Evolutionary conservation across 2,113 vertebrate genomes (phyloP).

Genomic region (Ochotona curzoniae): DNA sequence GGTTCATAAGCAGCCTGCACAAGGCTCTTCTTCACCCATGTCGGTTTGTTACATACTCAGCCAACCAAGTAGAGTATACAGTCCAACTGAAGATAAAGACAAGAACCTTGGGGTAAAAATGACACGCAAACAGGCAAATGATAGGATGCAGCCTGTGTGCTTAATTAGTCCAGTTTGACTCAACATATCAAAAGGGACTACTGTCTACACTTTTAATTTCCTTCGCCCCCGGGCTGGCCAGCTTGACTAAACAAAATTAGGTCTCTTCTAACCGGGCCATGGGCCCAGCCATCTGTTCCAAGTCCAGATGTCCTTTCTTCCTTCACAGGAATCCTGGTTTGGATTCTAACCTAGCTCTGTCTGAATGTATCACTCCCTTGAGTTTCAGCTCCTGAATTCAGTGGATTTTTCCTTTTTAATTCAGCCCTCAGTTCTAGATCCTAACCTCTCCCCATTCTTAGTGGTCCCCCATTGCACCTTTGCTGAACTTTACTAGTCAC

Average conservation of each 20-base stretch:
- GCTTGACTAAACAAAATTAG: conserved; percentile 40
- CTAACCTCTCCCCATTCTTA: background rate
- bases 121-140: background rate
- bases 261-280: conserved; percentile 36
- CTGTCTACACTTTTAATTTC: conserved; percentile 54
- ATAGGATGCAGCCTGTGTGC: conserved; percentile 22
- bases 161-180: conserved; percentile 54
- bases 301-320: background rate
- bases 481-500: background rate
- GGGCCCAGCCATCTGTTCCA: background rate
- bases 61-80: background rate
- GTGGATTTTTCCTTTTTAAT: background rate
- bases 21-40: background rate
- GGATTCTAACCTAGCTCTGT: background rate
- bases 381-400: background rate
- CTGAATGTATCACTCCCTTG: background rate
- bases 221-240: conserved; percentile 54
- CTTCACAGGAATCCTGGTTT: background rate
- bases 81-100: background rate
- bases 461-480: background rate
- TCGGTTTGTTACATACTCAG: background rate
- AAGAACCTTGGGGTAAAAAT: conserved; percentile 15
- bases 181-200: conserved; percentile 35
- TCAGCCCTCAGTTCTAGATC: background rate
- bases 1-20: background rate